Conservation (phyloP, 2,888 invertebrate genomes). For the Dendrolimus pini region DNA sequence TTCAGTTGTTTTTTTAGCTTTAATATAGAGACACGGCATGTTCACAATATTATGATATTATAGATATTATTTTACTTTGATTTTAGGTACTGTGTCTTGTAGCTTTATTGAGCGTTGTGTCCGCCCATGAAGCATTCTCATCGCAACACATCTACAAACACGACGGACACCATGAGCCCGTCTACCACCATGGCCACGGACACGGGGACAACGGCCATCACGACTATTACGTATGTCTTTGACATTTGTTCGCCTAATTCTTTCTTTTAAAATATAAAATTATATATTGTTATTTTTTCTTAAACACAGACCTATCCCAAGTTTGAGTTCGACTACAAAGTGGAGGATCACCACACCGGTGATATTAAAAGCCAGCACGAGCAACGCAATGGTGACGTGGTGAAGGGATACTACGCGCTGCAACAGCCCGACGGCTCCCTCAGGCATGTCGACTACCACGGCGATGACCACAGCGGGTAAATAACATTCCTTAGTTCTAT, state of each 20-base stretch:
- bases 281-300: neutral
- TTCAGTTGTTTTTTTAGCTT: too few species aligned
- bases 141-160: slow-evolving; percentile 30
- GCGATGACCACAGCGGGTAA: slow-evolving; percentile 18
- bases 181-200: slow-evolving; percentile 42
- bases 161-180: slow-evolving; percentile 25
- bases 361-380: slow-evolving; percentile 70
- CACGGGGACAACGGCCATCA: slow-evolving; percentile 35
- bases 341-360: slow-evolving; percentile 65
- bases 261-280: neutral
- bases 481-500: neutral
- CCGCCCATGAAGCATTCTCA: slow-evolving; percentile 22
- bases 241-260: neutral
- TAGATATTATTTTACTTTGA: too few species aligned
- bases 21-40: too few species aligned
- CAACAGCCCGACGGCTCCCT: slow-evolving; percentile 44
- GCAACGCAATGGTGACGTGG: slow-evolving; percentile 69
- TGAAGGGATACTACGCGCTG: slow-evolving; percentile 51
- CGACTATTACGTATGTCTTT: slow-evolving; percentile 11
- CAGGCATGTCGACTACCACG: slow-evolving; percentile 27
- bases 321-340: slow-evolving; percentile 63
- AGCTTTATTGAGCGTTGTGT: neutral
- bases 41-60: too few species aligned
- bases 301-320: slow-evolving; percentile 22
- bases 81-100: slow-evolving; percentile 1